These are phyloP conservation scores for Mustelus asterias DNA, from an alignment of 2,113 vertebrate species.

Conservation along the genomic window DNA sequence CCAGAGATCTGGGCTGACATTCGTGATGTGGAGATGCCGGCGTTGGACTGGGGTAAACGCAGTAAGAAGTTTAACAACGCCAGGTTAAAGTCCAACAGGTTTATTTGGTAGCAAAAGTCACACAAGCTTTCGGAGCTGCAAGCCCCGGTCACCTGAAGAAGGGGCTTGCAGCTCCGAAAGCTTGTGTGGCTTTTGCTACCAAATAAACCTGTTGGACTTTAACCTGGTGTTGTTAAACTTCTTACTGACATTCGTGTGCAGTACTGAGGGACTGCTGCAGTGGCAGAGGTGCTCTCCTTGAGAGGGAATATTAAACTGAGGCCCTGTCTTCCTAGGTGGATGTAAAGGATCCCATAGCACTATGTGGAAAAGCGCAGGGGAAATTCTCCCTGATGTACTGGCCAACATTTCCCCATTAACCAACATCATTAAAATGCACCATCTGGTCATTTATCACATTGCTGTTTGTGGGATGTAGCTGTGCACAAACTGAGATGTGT, in stretches of 20 bases:
- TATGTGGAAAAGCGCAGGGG: background rate
- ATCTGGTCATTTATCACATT: background rate
- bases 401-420: background rate
- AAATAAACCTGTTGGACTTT: no score
- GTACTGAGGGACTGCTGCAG: background rate
- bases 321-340: background rate
- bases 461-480: background rate
- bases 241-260: background rate
- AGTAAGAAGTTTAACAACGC: no score
- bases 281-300: background rate
- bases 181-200: no score
- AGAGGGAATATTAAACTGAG: background rate
- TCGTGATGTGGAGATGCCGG: no score
- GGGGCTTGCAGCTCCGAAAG: no score
- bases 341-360: background rate
- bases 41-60: no score
- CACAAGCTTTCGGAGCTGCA: no score
- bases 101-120: no score
- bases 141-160: no score
- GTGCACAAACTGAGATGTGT: background rate
- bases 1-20: background rate
- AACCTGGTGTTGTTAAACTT: no score
- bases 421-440: background rate
- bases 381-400: background rate
- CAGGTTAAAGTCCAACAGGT: no score